phyloP scores from a whole-genome alignment of 2,888 invertebrate species.

The Hydraecia micacea region DNA sequence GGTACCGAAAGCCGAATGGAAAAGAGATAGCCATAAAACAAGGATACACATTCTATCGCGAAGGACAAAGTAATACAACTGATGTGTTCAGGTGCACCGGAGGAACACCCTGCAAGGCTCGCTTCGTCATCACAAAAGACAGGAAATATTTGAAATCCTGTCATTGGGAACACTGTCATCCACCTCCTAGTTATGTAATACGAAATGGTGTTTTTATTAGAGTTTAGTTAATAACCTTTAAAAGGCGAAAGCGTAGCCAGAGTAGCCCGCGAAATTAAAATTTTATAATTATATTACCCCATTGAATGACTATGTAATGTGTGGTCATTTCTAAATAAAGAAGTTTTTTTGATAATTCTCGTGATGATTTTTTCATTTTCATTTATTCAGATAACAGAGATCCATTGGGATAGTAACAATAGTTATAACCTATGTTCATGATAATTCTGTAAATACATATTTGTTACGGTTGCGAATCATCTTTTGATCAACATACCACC shows the following conservation, averaged over 20 bases:
- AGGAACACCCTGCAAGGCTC: conserved; percentile 27
- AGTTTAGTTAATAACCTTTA: not conserved
- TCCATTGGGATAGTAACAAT: too few species aligned
- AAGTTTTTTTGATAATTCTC: not conserved
- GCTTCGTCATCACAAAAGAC: conserved; percentile 35
- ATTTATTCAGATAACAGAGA: too few species aligned
- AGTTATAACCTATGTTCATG: too few species aligned
- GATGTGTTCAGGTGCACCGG: conserved; percentile 33
- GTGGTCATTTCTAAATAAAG: not conserved
- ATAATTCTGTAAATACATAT: too few species aligned
- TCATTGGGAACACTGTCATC: conserved; percentile 3
- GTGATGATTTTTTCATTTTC: too few species aligned
- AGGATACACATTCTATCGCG: conserved; percentile 71
- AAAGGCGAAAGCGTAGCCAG: not conserved
- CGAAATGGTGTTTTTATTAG: conserved; percentile 21
- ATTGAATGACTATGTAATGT: too few species aligned
- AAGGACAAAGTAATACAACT: not conserved
- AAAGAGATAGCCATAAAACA: conserved; percentile 69
- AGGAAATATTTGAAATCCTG: not conserved
- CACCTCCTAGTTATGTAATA: conserved; percentile 6
- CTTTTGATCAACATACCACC: too few species aligned
- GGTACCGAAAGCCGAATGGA: conserved; percentile 61
- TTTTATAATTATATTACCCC: too few species aligned
- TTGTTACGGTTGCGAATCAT: too few species aligned
- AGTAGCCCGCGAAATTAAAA: too few species aligned